phyloP scores from a whole-genome alignment of 2,797 vertebrate species.

The Rousettus madagascariensis region DNA sequence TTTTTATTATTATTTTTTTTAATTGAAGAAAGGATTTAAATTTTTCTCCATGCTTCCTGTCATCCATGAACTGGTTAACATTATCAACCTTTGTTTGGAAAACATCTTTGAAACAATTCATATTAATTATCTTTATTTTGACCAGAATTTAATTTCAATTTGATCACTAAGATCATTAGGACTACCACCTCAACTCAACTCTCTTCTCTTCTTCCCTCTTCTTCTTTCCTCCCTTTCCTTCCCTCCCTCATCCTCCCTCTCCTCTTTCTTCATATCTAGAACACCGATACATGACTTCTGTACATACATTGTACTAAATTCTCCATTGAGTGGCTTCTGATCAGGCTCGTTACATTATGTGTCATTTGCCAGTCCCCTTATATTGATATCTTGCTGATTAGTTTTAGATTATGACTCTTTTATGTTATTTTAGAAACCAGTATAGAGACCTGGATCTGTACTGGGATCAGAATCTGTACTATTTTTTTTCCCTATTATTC shows the following conservation, averaged over 20 bases:
- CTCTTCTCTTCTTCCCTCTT: background rate
- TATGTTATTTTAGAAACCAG: background rate
- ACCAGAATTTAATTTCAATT: background rate
- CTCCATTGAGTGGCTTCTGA: background rate
- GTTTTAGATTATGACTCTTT: background rate
- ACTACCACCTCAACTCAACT: background rate
- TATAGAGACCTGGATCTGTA: background rate
- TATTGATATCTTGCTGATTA: background rate
- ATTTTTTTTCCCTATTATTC: background rate
- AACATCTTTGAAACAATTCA: background rate
- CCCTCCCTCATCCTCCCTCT: too few relatives aligned
- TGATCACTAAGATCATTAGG: background rate
- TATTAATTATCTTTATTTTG: background rate
- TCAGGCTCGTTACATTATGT: background rate
- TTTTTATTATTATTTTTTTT: too few relatives aligned
- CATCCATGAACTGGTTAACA: background rate
- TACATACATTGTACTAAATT: background rate
- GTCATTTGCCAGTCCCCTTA: background rate
- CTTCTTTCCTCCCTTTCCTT: too few relatives aligned
- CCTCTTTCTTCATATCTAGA: background rate
- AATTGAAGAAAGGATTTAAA: too few relatives aligned
- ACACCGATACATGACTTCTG: background rate
- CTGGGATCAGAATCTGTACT: background rate
- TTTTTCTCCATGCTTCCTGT: background rate
- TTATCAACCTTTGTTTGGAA: background rate